Conservation (phyloP, 2,797 vertebrate genomes). For the Petrocephalus sullivani region DNA sequence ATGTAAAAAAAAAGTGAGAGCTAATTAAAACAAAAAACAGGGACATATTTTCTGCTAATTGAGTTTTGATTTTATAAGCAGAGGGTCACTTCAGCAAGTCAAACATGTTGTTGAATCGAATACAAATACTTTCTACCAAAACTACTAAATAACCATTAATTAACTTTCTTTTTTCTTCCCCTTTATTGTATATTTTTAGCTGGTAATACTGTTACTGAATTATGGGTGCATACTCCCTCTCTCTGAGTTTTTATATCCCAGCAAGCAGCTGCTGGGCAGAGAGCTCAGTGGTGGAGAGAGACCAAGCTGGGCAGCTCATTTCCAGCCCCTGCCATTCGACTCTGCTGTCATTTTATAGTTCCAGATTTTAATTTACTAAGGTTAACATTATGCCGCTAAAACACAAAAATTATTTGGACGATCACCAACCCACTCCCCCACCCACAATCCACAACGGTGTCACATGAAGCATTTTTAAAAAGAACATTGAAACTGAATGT, state of each 20-base stretch:
- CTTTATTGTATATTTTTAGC: neutral
- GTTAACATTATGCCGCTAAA: neutral
- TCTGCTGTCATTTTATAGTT: neutral
- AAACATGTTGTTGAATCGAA: neutral
- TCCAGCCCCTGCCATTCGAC: neutral
- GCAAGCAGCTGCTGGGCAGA: neutral
- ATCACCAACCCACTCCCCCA: neutral
- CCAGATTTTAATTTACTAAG: neutral
- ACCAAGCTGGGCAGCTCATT: neutral
- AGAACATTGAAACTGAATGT: neutral
- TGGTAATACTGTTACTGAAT: neutral
- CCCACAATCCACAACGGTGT: neutral
- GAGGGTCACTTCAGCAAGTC: neutral
- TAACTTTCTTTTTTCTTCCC: neutral
- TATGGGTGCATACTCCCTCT: neutral
- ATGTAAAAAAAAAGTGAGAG: neutral
- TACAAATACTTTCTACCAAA: neutral
- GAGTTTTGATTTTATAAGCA: neutral
- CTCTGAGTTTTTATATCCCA: neutral
- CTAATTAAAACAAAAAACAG: neutral
- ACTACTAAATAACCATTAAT: neutral
- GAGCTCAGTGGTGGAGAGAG: neutral
- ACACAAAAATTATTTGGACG: neutral
- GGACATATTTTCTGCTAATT: neutral
- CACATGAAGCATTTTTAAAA: neutral